These are phyloP conservation scores for Malthinus flaveolus DNA, from an alignment of 2,888 invertebrate genomes.

Conservation along the genomic window DNA sequence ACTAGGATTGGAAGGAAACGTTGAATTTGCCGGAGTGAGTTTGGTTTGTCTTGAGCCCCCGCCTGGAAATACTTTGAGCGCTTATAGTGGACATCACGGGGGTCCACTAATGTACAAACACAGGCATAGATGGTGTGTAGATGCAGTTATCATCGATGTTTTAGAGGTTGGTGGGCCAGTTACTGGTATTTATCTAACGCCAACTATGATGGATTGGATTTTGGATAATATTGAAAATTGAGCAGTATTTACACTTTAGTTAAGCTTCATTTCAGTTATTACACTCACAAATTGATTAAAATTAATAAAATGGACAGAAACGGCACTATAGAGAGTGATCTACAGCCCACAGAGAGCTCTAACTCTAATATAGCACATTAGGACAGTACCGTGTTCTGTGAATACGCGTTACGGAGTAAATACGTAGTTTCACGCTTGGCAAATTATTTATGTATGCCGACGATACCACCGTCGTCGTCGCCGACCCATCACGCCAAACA, in stretches of 20 bases:
- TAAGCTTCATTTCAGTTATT: no score
- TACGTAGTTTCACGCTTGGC: no score
- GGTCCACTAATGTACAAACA: slow-evolving; percentile 19
- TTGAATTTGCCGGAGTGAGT: slow-evolving; percentile 6
- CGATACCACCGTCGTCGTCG: no score
- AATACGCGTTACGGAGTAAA: no score
- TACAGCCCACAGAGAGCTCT: no score
- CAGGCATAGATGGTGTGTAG: slow-evolving; percentile 13
- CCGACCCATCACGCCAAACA: no score
- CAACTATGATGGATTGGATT: slow-evolving; percentile 1
- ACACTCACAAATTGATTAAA: no score
- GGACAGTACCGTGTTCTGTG: no score
- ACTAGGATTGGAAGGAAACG: slow-evolving; percentile 2
- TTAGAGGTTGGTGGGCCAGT: not conserved
- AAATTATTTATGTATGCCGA: no score
- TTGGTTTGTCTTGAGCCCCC: slow-evolving; percentile 6
- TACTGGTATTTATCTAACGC: not conserved
- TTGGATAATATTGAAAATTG: not conserved
- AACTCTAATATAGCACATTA: no score
- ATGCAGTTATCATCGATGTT: slow-evolving; percentile 4
- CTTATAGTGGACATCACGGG: slow-evolving; percentile 16
- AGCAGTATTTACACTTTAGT: not conserved
- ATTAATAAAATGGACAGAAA: no score
- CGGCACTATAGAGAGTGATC: no score
- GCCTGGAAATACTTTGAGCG: slow-evolving; percentile 5